Base-by-base conservation (phyloP, 2,113 vertebrate species). In the Eleginops maclovinus region DNA sequence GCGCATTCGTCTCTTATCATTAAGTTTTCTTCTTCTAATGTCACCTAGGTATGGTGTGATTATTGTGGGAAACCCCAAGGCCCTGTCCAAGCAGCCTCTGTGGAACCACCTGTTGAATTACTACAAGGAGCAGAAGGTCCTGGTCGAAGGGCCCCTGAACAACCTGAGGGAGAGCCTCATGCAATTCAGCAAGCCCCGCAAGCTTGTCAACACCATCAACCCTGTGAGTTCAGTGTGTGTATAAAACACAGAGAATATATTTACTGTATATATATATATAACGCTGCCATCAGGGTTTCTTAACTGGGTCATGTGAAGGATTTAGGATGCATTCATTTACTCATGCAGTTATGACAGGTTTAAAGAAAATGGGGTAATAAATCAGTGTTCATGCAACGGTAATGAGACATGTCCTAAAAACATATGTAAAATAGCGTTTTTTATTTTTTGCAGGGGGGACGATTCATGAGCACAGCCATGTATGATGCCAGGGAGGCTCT, bases 381-480 rank as follows among this genome's bases (percentile, higher is more conserved):
- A 63, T 73, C 41, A 53, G 3, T 10, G n/a, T 12, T 41, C 10
- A 21, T 41, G 8, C 4, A 54, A 17, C 72, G 40, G 53, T 31
- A 56, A 67, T 58, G 36, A 65, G 21, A 12, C 22, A 9, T 46
- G 31, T 43, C 17, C 47, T 53, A 19, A 41, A 72, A 80, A 60
- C 55, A 28, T 5, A 36, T 36, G 66, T 3, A 24, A 19, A 79
- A 76, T 13, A 53, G n/a, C 19, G 0, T 8, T 4, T 66, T 3
- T 66, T 28, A 0, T 68, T n/a, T 77, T 62, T 69, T 81, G 11
- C 87, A 98, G 97, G 97, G 97, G 4, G 97, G 96, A 19, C 95
- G 97, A 8, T 99, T 99, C 90, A 99, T 99, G 97, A 99, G 96
- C 10, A 99, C 97, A 6, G 97, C 97, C 82, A 99, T 99, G 97